These are phyloP conservation scores for Zootoca vivipara DNA, from an alignment of 2,113 vertebrate genomes.

Conservation along the genomic window DNA sequence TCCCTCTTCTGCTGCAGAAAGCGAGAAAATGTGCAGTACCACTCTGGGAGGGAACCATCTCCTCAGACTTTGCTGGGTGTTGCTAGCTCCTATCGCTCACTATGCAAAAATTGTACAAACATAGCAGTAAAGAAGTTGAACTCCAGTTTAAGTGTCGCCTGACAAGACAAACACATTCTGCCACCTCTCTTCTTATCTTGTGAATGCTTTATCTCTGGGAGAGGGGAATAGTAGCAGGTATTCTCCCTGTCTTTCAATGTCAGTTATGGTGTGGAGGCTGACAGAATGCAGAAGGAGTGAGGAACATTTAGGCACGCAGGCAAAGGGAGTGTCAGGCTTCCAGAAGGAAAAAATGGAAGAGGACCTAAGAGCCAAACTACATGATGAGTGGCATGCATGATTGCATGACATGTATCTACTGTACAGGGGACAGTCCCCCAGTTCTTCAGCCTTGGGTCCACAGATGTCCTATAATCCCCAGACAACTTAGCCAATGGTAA, in stretches of 20 bases:
- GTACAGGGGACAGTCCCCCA: no score
- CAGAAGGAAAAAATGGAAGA: neutral
- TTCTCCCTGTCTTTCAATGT: conserved; percentile 47
- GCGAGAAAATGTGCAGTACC: conserved; percentile 33
- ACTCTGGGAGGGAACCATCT: conserved; percentile 29
- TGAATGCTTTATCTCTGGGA: conserved; percentile 56
- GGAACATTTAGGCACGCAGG: neutral
- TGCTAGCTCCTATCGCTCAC: conserved; percentile 55
- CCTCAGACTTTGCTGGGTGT: conserved; percentile 44
- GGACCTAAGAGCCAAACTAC: neutral
- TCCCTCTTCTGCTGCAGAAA: conserved; percentile 44
- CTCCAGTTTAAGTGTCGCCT: conserved; percentile 49
- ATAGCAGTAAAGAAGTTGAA: conserved; percentile 59
- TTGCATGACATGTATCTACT: no score
- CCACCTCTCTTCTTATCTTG: conserved; percentile 63
- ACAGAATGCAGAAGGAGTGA: neutral
- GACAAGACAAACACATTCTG: conserved; percentile 56
- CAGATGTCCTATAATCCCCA: no score
- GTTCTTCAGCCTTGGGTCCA: no score
- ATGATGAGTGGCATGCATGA: neutral
- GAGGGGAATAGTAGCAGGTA: conserved; percentile 50
- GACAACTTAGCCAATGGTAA: no score
- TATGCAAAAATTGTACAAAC: conserved; percentile 68
- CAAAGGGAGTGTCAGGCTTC: neutral
- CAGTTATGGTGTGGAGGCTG: conserved; percentile 12